Percentiles rank a stretch among this genome's conserved stretches.
Conservation (phyloP, 1,140 invertebrate species). For the Ceratina calcarata region DNA sequence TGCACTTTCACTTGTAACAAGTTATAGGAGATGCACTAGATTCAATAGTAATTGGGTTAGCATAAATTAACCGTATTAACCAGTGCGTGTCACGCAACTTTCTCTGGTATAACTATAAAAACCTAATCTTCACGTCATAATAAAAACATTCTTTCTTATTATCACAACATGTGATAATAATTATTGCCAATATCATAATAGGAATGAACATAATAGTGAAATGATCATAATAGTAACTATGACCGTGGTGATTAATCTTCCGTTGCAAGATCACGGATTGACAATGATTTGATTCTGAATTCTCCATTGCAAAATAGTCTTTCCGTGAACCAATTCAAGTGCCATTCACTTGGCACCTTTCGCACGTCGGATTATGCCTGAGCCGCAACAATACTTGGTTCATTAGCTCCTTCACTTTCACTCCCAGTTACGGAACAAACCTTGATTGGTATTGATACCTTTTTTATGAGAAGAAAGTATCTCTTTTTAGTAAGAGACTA, state of each 20-base stretch:
- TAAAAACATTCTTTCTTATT: no score
- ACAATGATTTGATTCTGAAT: no score
- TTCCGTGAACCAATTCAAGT: not conserved
- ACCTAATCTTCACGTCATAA: not conserved
- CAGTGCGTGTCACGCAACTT: not conserved
- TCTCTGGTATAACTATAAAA: not conserved
- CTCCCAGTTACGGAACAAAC: not conserved
- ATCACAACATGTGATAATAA: no score
- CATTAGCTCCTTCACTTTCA: not conserved
- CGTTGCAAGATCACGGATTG: no score
- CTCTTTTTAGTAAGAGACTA: no score
- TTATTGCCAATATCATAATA: no score
- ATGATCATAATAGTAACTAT: no score
- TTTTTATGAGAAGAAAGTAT: not conserved
- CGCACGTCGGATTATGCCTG: not conserved
- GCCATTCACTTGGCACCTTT: not conserved
- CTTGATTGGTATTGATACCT: not conserved
- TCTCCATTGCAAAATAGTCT: not conserved
- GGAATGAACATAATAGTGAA: no score
- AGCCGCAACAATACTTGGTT: not conserved
- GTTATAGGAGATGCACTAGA: not conserved
- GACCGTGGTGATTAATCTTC: no score
- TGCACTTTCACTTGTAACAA: slow-evolving; percentile 27
- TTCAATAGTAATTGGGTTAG: not conserved
- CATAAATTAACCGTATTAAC: slow-evolving; percentile 14